A percentile compares a stretch with the other conserved stretches of the same genome.
These are phyloP conservation scores for Lepisosteus oculatus DNA, from an alignment of 2,113 vertebrate species.

Conservation along the genomic window DNA sequence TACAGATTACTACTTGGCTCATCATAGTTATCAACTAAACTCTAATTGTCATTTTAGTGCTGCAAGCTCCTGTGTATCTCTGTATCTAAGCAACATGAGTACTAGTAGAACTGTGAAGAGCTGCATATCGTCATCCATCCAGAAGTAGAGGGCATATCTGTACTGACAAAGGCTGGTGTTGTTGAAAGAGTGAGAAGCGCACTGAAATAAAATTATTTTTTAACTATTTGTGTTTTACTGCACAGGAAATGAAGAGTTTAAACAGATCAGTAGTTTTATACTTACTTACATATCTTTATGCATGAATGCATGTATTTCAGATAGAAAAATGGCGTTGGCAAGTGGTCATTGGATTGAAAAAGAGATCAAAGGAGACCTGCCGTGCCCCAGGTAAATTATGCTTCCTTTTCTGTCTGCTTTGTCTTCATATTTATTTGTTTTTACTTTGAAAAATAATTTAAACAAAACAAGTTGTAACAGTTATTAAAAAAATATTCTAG, in stretches of 20 bases:
- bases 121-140: conserved; percentile 29
- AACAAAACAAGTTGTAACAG: too few species aligned
- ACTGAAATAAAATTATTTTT: too few species aligned
- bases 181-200: too few species aligned
- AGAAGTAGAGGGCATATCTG: conserved; percentile 12
- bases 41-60: conserved; percentile 9
- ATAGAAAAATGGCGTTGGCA: conserved; percentile 56
- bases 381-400: conserved; percentile 49
- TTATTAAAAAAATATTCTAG: too few species aligned
- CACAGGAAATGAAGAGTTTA: too few species aligned
- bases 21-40: conserved; percentile 6
- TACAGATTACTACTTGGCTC: not conserved
- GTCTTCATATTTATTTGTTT: too few species aligned
- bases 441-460: too few species aligned
- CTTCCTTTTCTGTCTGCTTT: too few species aligned
- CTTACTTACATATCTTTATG: too few species aligned
- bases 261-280: too few species aligned
- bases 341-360: conserved; percentile 64
- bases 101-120: not conserved
- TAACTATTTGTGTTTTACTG: too few species aligned
- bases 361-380: conserved; percentile 47
- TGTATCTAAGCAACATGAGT: conserved; percentile 37
- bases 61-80: conserved; percentile 33
- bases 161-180: not conserved
- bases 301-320: not conserved